Percentiles rank a stretch among this genome's conserved stretches.
These are phyloP conservation scores for Dasyornis broadbenti DNA, from an alignment of 2,113 vertebrate genomes.

Conservation along the genomic window DNA sequence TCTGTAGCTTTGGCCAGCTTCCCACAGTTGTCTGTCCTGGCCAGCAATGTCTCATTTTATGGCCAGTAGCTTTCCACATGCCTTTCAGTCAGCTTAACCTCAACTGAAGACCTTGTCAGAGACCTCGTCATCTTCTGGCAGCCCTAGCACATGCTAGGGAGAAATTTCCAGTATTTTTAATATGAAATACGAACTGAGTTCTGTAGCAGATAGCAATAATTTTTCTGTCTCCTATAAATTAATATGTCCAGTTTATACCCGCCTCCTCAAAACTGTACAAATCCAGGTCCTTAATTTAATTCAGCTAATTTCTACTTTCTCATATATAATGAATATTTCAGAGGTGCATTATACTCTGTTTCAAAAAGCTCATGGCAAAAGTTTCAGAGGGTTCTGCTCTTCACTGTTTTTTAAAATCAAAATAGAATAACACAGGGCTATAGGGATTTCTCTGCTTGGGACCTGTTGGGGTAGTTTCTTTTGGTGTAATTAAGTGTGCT, in stretches of 20 bases:
- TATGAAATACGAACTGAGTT: not conserved
- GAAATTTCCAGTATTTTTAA: not conserved
- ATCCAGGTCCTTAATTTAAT: not conserved
- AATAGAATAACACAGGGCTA: not conserved
- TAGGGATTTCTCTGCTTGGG: not conserved
- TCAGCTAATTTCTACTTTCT: not conserved
- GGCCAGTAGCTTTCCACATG: not conserved
- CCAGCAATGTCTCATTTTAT: not conserved
- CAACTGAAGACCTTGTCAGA: not conserved
- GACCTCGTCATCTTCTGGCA: not conserved
- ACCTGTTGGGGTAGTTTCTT: not conserved
- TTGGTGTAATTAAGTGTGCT: not conserved
- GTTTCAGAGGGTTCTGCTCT: not conserved
- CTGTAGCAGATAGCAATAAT: not conserved
- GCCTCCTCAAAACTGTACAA: not conserved
- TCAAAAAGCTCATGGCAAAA: not conserved
- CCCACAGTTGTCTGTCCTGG: not conserved
- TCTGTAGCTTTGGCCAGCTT: not conserved
- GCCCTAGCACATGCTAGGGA: not conserved
- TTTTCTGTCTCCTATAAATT: not conserved
- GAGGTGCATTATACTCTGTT: not conserved
- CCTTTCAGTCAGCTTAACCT: not conserved
- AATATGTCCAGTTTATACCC: not conserved
- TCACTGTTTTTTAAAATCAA: not conserved
- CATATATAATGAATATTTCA: not conserved